Conservation (phyloP, 1,140 invertebrate genomes). For the Sitophilus oryzae region DNA sequence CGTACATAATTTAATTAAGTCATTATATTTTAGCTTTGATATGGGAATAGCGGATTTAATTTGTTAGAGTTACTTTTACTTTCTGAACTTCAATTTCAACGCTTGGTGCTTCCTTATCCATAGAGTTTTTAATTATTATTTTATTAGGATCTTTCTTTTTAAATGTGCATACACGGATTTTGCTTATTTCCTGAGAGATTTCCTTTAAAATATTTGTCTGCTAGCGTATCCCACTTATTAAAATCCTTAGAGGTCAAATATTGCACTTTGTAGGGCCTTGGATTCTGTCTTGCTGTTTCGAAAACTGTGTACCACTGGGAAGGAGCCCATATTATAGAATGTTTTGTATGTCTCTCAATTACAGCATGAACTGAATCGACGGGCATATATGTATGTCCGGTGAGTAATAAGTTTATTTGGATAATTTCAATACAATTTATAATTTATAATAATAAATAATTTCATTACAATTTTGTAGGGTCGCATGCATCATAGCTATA, state of each 20-base stretch:
- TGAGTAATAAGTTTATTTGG: constrained; percentile 4
- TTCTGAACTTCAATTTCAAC: too few relatives aligned
- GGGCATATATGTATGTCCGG: constrained; percentile 10
- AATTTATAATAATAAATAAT: too few relatives aligned
- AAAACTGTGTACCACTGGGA: not conserved
- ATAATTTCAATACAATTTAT: not conserved
- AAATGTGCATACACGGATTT: constrained; percentile 4
- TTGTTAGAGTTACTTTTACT: too few relatives aligned
- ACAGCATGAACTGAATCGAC: constrained; percentile 8
- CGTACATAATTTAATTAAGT: too few relatives aligned
- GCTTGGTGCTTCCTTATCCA: constrained; percentile 2
- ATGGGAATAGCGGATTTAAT: too few relatives aligned
- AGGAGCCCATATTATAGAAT: not conserved
- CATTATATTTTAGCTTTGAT: too few relatives aligned
- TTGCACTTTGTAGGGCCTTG: not conserved
- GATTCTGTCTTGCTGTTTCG: not conserved
- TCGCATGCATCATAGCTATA: not conserved
- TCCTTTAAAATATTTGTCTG: constrained; percentile 2
- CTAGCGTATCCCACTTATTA: not conserved
- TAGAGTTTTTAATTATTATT: constrained; percentile 3
- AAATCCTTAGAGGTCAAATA: not conserved
- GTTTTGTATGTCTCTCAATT: constrained; percentile 6
- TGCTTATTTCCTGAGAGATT: not conserved
- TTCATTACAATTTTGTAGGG: constrained; percentile 1
- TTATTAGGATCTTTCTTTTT: not conserved